phyloP scores from a whole-genome alignment of 2,888 invertebrate species.

The Rhagophthalmus giganteus region DNA sequence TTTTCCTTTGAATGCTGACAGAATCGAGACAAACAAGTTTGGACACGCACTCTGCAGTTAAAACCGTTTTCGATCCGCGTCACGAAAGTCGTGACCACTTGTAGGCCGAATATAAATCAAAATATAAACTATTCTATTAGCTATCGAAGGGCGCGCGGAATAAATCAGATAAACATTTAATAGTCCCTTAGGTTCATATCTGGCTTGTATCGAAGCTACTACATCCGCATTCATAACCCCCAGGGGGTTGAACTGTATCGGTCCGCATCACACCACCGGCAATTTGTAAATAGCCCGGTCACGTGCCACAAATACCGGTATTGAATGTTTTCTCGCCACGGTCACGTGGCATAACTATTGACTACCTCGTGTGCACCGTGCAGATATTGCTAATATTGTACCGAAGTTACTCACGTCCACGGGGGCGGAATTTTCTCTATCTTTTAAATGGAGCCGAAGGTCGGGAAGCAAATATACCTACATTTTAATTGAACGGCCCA shows the following conservation, averaged over 20 bases:
- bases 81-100: too few relatives aligned
- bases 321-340: constrained; percentile 55
- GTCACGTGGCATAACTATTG: constrained; percentile 47
- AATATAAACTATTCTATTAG: too few relatives aligned
- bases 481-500: too few relatives aligned
- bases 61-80: too few relatives aligned
- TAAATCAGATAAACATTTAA: constrained; percentile 24
- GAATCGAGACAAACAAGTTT: background rate
- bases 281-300: constrained; percentile 55
- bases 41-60: too few relatives aligned
- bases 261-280: constrained; percentile 49
- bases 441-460: too few relatives aligned
- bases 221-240: constrained; percentile 29
- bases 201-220: constrained; percentile 22
- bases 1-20: background rate
- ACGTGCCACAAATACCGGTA: constrained; percentile 54
- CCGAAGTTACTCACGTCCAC: constrained; percentile 2
- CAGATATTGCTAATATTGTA: constrained; percentile 31
- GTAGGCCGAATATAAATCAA: too few relatives aligned
- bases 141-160: background rate
- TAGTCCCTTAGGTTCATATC: constrained; percentile 15
- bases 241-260: constrained; percentile 41
- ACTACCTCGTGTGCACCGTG: constrained; percentile 24
- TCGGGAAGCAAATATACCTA: too few relatives aligned
- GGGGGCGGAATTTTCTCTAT: constrained; percentile 6